Evolutionary conservation across 2,888 invertebrate genomes (phyloP).

Genomic region (Andrena fulva): DNA sequence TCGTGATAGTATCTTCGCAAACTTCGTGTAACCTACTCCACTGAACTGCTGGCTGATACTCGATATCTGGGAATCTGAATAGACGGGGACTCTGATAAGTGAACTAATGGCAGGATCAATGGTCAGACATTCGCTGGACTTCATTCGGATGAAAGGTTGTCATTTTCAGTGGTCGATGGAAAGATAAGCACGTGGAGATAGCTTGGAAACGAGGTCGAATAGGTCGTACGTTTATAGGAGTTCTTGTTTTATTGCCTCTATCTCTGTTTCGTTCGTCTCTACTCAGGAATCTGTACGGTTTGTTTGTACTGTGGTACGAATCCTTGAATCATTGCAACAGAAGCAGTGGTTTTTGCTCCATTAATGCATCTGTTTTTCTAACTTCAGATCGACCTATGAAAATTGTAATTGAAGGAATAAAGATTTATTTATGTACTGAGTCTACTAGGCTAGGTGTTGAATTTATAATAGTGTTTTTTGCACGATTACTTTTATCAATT

Average conservation of each 20-base stretch:
- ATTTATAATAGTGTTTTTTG: neutral
- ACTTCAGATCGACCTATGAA: neutral
- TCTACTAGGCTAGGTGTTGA: neutral
- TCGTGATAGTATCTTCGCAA: too few species aligned
- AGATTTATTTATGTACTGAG: neutral
- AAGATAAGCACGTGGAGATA: neutral
- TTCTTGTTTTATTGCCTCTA: neutral
- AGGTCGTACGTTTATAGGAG: neutral
- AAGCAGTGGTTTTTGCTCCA: neutral
- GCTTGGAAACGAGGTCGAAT: neutral
- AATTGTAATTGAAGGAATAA: neutral
- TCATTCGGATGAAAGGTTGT: neutral
- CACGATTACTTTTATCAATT: slow-evolving; percentile 2
- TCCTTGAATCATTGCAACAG: neutral
- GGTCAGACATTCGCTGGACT: neutral
- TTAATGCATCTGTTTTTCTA: neutral
- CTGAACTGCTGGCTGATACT: neutral
- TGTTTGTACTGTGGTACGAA: neutral
- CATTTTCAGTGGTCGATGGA: neutral
- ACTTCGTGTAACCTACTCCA: neutral
- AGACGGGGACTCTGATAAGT: neutral
- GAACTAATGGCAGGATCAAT: neutral
- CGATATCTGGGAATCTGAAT: neutral
- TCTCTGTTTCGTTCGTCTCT: too few species aligned
- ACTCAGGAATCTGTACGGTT: too few species aligned